These are phyloP conservation scores for Harpagifer antarcticus DNA, from an alignment of 2,797 vertebrate species.

Conservation along the genomic window DNA sequence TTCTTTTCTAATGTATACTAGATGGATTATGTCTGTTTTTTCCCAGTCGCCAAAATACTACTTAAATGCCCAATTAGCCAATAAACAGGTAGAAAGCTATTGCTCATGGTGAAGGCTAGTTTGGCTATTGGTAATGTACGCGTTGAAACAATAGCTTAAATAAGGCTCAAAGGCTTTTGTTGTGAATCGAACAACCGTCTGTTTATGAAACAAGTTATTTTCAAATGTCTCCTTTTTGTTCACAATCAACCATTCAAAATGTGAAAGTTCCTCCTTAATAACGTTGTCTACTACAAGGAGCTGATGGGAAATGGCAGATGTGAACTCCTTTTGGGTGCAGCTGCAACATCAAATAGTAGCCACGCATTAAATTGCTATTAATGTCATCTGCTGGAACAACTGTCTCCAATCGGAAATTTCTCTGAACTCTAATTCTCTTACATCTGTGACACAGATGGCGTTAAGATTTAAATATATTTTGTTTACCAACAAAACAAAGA, in stretches of 20 bases:
- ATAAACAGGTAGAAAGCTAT: not conserved
- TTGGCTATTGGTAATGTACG: not conserved
- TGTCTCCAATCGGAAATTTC: not conserved
- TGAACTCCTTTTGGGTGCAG: constrained; percentile 12
- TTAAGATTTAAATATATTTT: not conserved
- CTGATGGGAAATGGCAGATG: constrained; percentile 44
- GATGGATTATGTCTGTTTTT: not conserved
- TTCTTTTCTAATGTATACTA: not conserved
- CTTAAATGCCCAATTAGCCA: not conserved
- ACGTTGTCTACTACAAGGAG: not conserved
- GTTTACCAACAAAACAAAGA: not conserved
- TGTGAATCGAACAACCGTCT: not conserved
- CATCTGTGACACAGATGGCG: not conserved
- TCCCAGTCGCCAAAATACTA: not conserved
- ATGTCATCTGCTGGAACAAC: constrained; percentile 24
- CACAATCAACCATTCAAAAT: constrained; percentile 4
- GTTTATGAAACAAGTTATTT: not conserved
- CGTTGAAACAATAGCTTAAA: not conserved
- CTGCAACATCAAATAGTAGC: constrained; percentile 34
- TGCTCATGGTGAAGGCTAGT: not conserved
- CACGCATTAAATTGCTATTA: constrained; percentile 36
- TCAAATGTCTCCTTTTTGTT: not conserved
- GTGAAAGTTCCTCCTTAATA: constrained; percentile 2
- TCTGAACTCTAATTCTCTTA: constrained; percentile 1
- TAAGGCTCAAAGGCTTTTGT: not conserved